phyloP scores from a whole-genome alignment of 2,113 vertebrate species.

The Bos indicus region DNA sequence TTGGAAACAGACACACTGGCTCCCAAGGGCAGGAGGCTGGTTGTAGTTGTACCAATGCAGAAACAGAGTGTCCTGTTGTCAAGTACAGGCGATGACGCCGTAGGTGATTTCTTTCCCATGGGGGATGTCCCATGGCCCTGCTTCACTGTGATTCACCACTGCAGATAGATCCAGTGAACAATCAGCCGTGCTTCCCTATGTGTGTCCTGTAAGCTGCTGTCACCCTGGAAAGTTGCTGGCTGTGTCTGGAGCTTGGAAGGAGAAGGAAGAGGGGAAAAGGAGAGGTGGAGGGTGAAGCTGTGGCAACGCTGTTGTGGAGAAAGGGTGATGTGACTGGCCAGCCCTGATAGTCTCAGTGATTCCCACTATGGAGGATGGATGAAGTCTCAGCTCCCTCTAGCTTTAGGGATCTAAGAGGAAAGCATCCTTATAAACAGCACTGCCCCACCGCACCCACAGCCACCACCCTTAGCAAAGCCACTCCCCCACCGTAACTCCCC shows the following conservation, averaged over 20 bases:
- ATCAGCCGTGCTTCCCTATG: not conserved
- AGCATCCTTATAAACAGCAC: not conserved
- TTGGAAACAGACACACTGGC: not conserved
- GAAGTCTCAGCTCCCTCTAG: not conserved
- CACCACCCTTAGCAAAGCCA: not conserved
- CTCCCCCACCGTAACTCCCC: not conserved
- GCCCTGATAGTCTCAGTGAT: not conserved
- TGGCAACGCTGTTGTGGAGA: rapidly evolving
- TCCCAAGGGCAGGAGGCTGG: not conserved
- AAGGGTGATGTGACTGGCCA: not conserved
- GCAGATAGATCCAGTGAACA: not conserved
- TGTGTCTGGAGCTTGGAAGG: not conserved
- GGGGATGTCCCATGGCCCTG: not conserved
- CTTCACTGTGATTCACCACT: not conserved
- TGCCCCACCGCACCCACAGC: rapidly evolving
- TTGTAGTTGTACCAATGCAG: not conserved
- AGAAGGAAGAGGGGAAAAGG: not conserved
- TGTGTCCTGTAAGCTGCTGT: not conserved
- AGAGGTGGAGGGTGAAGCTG: not conserved
- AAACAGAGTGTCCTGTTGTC: not conserved
- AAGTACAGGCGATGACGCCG: not conserved
- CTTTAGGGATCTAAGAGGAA: not conserved
- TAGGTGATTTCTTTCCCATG: not conserved
- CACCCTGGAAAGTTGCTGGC: not conserved
- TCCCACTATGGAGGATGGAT: not conserved